These are phyloP conservation scores for Temnothorax nylanderi DNA, from an alignment of 1,140 invertebrate species.

Conservation along the genomic window DNA sequence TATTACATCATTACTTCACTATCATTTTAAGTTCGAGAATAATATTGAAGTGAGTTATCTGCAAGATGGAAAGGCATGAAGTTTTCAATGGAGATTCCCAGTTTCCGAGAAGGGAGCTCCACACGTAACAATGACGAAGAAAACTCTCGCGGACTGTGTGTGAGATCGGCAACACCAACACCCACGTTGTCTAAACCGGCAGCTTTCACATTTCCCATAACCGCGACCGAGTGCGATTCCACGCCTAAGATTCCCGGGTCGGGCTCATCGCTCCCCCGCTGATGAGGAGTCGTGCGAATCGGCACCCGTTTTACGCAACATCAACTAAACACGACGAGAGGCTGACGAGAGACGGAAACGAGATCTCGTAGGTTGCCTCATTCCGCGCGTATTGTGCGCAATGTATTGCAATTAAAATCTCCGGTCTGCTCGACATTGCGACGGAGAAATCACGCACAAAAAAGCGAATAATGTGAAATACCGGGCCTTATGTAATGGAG, in stretches of 20 bases:
- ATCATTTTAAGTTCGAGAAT: background rate
- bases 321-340: background rate
- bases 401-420: slow-evolving; percentile 36
- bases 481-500: background rate
- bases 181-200: slow-evolving; percentile 60
- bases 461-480: background rate
- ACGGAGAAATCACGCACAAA: slow-evolving; percentile 9
- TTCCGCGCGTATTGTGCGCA: slow-evolving; percentile 53
- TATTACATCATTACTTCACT: background rate
- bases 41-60: background rate
- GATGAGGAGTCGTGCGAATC: slow-evolving; percentile 70
- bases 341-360: slow-evolving; percentile 33
- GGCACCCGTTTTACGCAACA: slow-evolving; percentile 61
- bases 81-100: background rate
- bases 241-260: slow-evolving; percentile 44
- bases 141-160: slow-evolving; percentile 60
- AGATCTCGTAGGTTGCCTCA: slow-evolving; percentile 47
- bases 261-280: slow-evolving; percentile 35
- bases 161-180: slow-evolving; percentile 76
- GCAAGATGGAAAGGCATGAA: background rate
- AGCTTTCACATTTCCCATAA: slow-evolving; percentile 80
- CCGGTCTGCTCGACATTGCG: slow-evolving; percentile 1
- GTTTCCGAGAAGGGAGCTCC: background rate
- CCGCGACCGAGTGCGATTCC: slow-evolving; percentile 31
- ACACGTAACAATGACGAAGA: slow-evolving; percentile 27